Conservation (phyloP, 2,888 invertebrate genomes). For the Heterodera filipjevi region DNA sequence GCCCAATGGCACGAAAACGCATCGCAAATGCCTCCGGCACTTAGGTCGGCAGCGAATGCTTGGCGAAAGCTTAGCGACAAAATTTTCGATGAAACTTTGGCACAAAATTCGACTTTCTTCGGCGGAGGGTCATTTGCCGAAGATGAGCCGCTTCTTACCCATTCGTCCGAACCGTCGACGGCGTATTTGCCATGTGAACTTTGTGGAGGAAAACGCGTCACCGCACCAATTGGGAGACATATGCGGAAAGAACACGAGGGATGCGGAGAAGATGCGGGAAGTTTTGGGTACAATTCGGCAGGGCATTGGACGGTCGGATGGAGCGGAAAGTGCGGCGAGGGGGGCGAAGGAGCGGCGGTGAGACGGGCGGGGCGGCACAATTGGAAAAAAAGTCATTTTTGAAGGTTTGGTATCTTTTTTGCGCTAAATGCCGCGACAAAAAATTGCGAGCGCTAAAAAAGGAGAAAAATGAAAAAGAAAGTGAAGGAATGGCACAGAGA, state of each 20-base stretch:
- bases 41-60: background rate
- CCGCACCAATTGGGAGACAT: constrained; percentile 83
- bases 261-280: constrained; percentile 82
- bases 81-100: background rate
- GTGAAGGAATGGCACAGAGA: background rate
- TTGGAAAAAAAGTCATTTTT: background rate
- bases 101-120: background rate
- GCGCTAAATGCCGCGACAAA: constrained; percentile 85
- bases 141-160: background rate
- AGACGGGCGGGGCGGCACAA: background rate
- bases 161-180: background rate
- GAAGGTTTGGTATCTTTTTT: constrained; percentile 77
- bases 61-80: constrained; percentile 10
- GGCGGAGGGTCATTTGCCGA: background rate
- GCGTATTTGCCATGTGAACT: constrained; percentile 76
- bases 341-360: constrained; percentile 76
- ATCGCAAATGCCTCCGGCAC: background rate
- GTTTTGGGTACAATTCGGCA: constrained; percentile 88
- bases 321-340: constrained; percentile 86
- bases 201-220: constrained; percentile 73
- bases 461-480: background rate
- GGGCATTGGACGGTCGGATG: constrained; percentile 83
- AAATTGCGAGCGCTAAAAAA: constrained; percentile 67
- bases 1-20: constrained; percentile 10
- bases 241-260: constrained; percentile 88